Conservation (phyloP, 2,888 invertebrate genomes). For the Nezara viridula region DNA sequence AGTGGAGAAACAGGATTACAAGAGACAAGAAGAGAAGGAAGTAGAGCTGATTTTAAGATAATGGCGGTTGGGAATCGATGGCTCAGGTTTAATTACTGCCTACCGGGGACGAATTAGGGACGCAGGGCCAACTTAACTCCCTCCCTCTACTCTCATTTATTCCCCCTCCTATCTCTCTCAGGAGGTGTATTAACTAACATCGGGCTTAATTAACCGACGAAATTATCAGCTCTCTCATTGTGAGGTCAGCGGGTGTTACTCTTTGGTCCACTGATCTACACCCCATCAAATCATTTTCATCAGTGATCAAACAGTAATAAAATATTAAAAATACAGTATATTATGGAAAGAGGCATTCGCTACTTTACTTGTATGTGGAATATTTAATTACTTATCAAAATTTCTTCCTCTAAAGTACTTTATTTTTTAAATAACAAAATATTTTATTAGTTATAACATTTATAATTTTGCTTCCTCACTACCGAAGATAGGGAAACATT, state of each 20-base stretch:
- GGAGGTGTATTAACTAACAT: not conserved
- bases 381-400: too few species aligned
- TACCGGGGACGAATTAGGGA: not conserved
- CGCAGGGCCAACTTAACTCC: not conserved
- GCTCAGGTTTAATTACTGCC: not conserved
- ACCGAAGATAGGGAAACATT: too few species aligned
- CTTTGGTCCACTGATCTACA: not conserved
- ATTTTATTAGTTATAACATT: too few species aligned
- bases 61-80: not conserved
- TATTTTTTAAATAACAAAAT: too few species aligned
- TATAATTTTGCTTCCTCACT: too few species aligned
- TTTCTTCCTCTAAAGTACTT: too few species aligned
- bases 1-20: not conserved
- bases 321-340: too few species aligned
- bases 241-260: not conserved
- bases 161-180: not conserved
- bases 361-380: too few species aligned
- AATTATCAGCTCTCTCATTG: not conserved
- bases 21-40: not conserved
- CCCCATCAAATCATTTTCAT: not conserved
- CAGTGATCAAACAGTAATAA: too few species aligned
- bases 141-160: conserved; percentile 14
- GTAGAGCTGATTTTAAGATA: not conserved
- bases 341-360: too few species aligned
- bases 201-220: not conserved